Evolutionary conservation across 2,113 vertebrate species (phyloP).

Genomic region (Cacatua alba): DNA sequence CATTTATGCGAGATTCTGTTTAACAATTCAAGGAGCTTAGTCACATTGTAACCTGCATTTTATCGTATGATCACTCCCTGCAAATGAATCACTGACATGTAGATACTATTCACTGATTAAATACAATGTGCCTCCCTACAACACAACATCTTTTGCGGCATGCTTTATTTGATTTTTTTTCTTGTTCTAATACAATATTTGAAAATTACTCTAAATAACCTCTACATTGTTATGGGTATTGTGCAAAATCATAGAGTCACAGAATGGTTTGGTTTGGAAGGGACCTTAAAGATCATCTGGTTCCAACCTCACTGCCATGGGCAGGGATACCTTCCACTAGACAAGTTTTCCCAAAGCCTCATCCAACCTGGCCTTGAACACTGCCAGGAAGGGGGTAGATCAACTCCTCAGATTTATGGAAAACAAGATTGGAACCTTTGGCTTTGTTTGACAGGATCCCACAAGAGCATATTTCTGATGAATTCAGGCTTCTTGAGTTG

Average conservation of each 20-base stretch:
- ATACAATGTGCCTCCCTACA: not conserved
- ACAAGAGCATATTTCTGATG: not conserved
- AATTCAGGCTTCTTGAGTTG: not conserved
- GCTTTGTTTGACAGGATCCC: not conserved
- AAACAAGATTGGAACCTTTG: not conserved
- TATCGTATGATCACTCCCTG: not conserved
- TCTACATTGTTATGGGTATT: not conserved
- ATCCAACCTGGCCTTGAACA: not conserved
- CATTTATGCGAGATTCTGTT: not conserved
- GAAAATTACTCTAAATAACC: not conserved
- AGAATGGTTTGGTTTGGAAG: not conserved
- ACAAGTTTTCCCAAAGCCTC: not conserved
- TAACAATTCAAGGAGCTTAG: not conserved
- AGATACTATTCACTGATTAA: not conserved
- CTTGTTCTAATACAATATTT: not conserved
- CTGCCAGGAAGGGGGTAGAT: not conserved
- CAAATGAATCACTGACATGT: not conserved
- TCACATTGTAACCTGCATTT: not conserved
- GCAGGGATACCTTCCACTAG: not conserved
- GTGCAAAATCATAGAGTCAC: not conserved
- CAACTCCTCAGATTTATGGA: not conserved
- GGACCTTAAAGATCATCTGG: not conserved
- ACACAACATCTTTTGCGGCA: not conserved
- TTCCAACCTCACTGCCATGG: not conserved
- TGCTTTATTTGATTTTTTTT: not conserved